Evolutionary conservation across 2,888 invertebrate species (phyloP).

Genomic region (Enchytraeus crypticus): DNA sequence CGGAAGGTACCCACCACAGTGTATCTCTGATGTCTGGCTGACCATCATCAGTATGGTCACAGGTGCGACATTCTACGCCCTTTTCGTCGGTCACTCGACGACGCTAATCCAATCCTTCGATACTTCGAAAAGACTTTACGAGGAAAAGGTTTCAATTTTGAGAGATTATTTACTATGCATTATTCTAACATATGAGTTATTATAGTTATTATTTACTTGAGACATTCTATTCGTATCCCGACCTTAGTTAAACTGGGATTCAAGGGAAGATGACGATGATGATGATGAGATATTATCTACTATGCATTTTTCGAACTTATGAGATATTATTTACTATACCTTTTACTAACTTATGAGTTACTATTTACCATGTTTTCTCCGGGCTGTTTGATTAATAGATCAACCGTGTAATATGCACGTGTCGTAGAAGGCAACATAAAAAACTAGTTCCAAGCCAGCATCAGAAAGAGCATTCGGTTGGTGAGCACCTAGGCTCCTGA

Average conservation of each 20-base stretch:
- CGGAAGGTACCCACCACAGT: conserved; percentile 94
- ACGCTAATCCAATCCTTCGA: conserved; percentile 96
- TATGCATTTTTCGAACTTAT: neutral
- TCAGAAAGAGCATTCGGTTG: too few species aligned
- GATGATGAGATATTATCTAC: neutral
- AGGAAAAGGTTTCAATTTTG: conserved; percentile 70
- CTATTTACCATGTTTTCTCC: too few species aligned
- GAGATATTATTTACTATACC: neutral
- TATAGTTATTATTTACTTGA: neutral
- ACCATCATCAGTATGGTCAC: conserved; percentile 93
- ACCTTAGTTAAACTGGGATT: too few species aligned
- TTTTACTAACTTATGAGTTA: too few species aligned
- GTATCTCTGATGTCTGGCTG: conserved; percentile 94
- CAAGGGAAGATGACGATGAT: too few species aligned
- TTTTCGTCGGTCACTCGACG: conserved; percentile 94
- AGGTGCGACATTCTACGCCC: conserved; percentile 94
- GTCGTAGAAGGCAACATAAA: too few species aligned
- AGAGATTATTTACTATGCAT: neutral
- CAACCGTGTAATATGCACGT: too few species aligned
- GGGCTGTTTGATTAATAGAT: too few species aligned
- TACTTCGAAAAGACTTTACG: conserved; percentile 88
- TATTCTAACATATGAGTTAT: neutral
- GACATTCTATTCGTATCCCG: too few species aligned
- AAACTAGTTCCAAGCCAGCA: too few species aligned
- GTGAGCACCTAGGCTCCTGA: too few species aligned